Percentiles rank a stretch among this genome's conserved stretches.
phyloP scores from a whole-genome alignment of 2,113 vertebrate species.

The Oophaga pumilio region DNA sequence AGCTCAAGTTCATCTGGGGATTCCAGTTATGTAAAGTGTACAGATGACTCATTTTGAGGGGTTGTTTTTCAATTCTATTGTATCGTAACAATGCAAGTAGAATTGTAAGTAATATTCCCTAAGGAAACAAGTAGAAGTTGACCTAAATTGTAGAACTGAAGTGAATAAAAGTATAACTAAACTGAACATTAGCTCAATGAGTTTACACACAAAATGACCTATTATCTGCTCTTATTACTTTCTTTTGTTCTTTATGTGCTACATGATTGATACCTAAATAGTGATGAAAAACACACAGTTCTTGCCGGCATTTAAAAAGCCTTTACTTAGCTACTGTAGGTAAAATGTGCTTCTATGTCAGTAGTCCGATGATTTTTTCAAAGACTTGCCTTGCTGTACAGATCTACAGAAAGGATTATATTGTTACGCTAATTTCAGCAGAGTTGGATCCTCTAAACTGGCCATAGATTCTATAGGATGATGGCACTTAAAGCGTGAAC shows the following conservation, averaged over 20 bases:
- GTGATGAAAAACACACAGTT: neutral
- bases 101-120: slow-evolving; percentile 27
- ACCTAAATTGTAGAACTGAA: slow-evolving; percentile 16
- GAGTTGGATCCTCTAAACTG: too few relatives aligned
- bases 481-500: too few relatives aligned
- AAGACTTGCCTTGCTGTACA: too few relatives aligned
- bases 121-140: slow-evolving; percentile 18
- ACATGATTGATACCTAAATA: neutral
- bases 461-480: too few relatives aligned
- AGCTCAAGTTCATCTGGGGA: slow-evolving; percentile 39
- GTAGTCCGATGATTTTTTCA: neutral
- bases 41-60: slow-evolving; percentile 25
- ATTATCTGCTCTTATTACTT: neutral
- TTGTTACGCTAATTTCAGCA: too few relatives aligned
- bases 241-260: neutral
- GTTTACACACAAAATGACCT: neutral
- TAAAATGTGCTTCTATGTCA: neutral
- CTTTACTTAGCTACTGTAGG: neutral
- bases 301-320: neutral
- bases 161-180: neutral
- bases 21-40: slow-evolving; percentile 42
- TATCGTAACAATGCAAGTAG: slow-evolving; percentile 25
- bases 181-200: slow-evolving; percentile 10
- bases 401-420: too few relatives aligned
- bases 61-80: slow-evolving; percentile 20